phyloP scores from a whole-genome alignment of 92 coral and sea anemone species.

The Porites evermanni region DNA sequence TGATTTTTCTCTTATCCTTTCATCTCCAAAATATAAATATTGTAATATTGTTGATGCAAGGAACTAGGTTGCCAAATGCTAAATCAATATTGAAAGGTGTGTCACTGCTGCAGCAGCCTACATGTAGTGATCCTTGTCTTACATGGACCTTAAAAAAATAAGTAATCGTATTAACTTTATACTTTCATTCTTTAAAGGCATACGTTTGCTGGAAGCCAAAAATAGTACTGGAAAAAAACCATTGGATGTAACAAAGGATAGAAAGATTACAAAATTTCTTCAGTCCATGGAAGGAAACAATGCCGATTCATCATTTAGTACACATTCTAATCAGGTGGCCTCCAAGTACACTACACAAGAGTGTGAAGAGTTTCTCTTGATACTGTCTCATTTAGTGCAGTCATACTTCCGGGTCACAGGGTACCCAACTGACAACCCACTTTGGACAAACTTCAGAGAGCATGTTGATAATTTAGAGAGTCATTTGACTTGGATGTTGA shows the following conservation, averaged over 20 bases:
- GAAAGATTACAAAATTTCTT: conserved; percentile 53
- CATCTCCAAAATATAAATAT: too few species aligned
- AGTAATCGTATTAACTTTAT: not conserved
- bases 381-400: conserved; percentile 70
- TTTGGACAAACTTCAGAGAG: conserved; percentile 32
- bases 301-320: not conserved
- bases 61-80: too few species aligned
- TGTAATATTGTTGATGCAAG: too few species aligned
- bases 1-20: too few species aligned
- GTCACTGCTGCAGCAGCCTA: not conserved
- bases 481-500: conserved; percentile 47
- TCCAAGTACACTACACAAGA: conserved; percentile 44
- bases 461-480: conserved; percentile 65
- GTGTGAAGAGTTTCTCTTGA: conserved; percentile 69
- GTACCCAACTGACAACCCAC: conserved; percentile 2
- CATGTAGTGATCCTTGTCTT: not conserved
- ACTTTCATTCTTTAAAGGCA: conserved; percentile 45
- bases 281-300: conserved; percentile 32
- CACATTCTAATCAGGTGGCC: conserved; percentile 26
- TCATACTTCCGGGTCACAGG: conserved; percentile 37
- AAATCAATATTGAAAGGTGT: too few species aligned
- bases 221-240: conserved; percentile 68
- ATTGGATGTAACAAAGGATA: conserved; percentile 50
- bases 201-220: conserved; percentile 75
- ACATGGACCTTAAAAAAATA: too few species aligned